Evolutionary conservation across 2,797 vertebrate species (phyloP).

Genomic region (Atherinosoma microstoma): DNA sequence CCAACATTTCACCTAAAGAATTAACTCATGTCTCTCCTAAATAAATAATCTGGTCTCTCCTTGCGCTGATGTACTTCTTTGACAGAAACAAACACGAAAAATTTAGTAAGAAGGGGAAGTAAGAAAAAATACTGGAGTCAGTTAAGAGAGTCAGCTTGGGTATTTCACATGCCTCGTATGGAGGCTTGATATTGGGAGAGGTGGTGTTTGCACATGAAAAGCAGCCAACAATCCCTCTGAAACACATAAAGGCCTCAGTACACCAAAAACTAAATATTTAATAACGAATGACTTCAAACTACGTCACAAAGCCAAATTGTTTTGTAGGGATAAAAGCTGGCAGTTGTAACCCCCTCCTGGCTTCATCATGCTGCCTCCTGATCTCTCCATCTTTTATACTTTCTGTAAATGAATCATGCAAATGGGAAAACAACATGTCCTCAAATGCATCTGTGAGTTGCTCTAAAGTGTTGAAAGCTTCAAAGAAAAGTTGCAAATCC

Average conservation of each 20-base stretch:
- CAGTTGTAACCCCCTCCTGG: background rate
- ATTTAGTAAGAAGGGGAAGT: background rate
- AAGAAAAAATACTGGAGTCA: background rate
- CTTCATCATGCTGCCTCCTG: background rate
- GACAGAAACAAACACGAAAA: slow-evolving; percentile 23
- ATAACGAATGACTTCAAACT: background rate
- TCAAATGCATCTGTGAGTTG: slow-evolving; percentile 1
- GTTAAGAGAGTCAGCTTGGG: background rate
- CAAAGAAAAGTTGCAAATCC: slow-evolving; percentile 2
- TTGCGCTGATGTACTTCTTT: background rate
- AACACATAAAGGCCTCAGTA: background rate
- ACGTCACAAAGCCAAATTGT: background rate
- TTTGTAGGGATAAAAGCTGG: slow-evolving; percentile 2
- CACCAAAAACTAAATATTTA: slow-evolving; percentile 6
- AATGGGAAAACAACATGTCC: slow-evolving; percentile 2
- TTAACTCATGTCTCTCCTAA: background rate
- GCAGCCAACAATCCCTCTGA: background rate
- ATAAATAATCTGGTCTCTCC: slow-evolving; percentile 9
- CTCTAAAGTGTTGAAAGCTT: background rate
- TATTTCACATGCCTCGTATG: background rate
- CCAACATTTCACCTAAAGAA: slow-evolving; percentile 1
- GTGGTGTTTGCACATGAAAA: background rate
- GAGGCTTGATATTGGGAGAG: background rate
- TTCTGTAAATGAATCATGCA: slow-evolving; percentile 23
- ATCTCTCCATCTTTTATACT: background rate